phyloP scores from a whole-genome alignment of 2,113 vertebrate genomes.

The Plotosus lineatus region DNA sequence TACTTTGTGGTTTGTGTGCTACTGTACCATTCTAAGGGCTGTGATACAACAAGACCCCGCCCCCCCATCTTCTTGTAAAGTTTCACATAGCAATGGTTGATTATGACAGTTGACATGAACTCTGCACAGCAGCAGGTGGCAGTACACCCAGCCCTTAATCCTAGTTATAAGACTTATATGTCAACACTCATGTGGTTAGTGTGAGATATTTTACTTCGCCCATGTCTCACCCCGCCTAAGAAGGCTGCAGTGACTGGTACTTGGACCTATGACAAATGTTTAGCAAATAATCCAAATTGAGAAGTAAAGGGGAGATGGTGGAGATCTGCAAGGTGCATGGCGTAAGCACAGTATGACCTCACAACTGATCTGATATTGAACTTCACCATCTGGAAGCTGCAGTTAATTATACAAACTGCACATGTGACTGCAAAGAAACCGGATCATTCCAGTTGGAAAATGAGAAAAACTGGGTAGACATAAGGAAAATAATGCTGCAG shows the following conservation, averaged over 20 bases:
- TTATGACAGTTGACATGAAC: not conserved
- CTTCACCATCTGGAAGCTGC: not conserved
- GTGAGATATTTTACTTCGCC: too few relatives aligned
- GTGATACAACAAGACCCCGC: not conserved
- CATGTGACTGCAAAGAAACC: not conserved
- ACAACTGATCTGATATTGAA: not conserved
- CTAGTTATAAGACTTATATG: too few relatives aligned
- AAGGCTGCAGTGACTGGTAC: too few relatives aligned
- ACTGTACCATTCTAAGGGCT: not conserved
- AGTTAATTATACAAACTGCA: not conserved
- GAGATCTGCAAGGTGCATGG: not conserved
- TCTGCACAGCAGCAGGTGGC: not conserved
- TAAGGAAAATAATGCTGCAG: not conserved
- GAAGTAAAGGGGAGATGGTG: not conserved
- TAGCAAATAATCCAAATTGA: not conserved
- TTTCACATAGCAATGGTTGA: not conserved
- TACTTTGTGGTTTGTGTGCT: not conserved
- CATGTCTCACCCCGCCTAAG: too few relatives aligned
- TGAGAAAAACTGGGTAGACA: not conserved
- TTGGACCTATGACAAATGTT: not conserved
- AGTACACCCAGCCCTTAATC: too few relatives aligned
- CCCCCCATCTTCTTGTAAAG: not conserved
- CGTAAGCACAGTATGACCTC: not conserved
- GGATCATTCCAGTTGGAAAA: not conserved
- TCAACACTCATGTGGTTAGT: too few relatives aligned